Conservation (phyloP, 2,888 invertebrate genomes). For the Epirrita christyi region DNA sequence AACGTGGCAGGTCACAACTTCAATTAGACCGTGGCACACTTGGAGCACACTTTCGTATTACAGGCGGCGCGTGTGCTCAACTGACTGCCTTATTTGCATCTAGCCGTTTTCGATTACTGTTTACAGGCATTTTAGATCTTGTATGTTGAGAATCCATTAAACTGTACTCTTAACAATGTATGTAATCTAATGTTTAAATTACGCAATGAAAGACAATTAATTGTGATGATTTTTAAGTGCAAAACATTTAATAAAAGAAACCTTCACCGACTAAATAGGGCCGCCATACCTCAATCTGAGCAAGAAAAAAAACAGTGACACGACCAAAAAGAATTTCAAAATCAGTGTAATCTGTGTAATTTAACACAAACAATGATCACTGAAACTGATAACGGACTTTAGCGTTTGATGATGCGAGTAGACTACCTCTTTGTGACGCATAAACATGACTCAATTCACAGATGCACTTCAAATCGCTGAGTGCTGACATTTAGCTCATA, state of each 20-base stretch:
- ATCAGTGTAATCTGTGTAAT: constrained; percentile 1
- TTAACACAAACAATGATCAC: constrained; percentile 3
- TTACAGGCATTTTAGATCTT: constrained; percentile 22
- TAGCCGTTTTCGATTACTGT: constrained; percentile 31
- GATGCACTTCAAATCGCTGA: constrained; percentile 47
- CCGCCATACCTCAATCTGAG: too few species aligned
- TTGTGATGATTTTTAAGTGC: constrained; percentile 6
- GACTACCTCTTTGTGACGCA: constrained; percentile 49
- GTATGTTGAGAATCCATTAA: constrained; percentile 20
- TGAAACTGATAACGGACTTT: constrained; percentile 13
- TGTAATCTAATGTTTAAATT: constrained; percentile 2
- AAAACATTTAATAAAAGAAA: too few species aligned
- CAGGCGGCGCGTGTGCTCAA: constrained; percentile 44
- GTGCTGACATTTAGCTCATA: constrained; percentile 38
- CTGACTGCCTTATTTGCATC: constrained; percentile 37
- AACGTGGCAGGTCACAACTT: constrained; percentile 65
- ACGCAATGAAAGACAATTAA: constrained; percentile 7
- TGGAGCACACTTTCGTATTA: constrained; percentile 70
- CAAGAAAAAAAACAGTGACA: too few species aligned
- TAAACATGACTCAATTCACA: constrained; percentile 47
- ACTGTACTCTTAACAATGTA: constrained; percentile 6
- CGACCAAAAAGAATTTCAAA: neutral
- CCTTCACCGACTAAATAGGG: too few species aligned
- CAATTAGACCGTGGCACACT: constrained; percentile 79
- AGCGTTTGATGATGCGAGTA: constrained; percentile 23